Base-by-base conservation (phyloP, 1,140 invertebrate species). In the Calliphora vicina region DNA sequence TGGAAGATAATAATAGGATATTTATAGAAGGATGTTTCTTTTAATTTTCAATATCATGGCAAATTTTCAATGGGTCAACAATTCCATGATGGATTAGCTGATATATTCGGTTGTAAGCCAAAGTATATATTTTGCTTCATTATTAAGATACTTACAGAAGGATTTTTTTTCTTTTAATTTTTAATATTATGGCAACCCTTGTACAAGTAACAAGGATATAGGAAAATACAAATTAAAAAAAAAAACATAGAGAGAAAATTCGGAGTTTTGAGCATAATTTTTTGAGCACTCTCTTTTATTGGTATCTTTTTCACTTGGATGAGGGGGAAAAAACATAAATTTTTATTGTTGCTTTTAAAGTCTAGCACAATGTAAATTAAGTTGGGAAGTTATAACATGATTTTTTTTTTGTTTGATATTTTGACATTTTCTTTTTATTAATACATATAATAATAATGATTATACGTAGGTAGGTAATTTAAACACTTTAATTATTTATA, bases 291-390 rank as follows among this genome's bases (percentile, higher is more conserved):
- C 23, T 67, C 20, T 67, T 67, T 57, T 25, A 1, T 1, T 67
- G n/a, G 4, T 67, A 20, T 20, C 25, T 67, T 50, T 12, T 35
- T 35, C 35, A 35, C 35, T 35, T 35, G 35, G n/a, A n/a, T n/a
- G n/a, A n/a, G n/a, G n/a, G n/a, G 10, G 4, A 35, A 35, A 35
- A 35, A 35, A 35, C 12, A 50, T 50, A 1, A 1, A 17, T 50
- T 23, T 25, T 67, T 67, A 67, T 67, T 67, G 61, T 67, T 67
- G 61, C 61, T 67, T 67, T 23, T 25, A 67, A 67, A 67, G 61
- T 67, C 61, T 67, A 67, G 5, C 20, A 67, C 61, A 67, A 67
- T 67, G 20, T 67, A 67, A 23, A 9, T 67, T 67, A 20, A 25
- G 25, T 67, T 67, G n/a, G 61, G 20, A 67, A 50, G 17, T 50